Evolutionary conservation across 1,140 invertebrate genomes (phyloP).

Genomic region (Amyelois transitella): DNA sequence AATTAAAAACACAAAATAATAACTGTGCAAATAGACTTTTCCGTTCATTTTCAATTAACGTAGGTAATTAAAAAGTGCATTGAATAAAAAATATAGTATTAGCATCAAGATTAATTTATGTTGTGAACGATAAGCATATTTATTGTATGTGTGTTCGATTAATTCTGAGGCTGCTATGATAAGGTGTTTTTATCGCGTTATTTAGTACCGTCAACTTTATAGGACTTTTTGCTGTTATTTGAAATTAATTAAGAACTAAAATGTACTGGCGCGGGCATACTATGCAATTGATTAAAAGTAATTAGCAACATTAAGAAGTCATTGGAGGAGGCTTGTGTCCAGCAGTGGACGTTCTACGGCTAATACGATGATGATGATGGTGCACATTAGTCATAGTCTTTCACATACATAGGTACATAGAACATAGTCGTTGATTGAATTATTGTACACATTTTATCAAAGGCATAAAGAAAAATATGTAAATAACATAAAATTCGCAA

Average conservation of each 20-base stretch:
- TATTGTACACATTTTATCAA: too few species aligned
- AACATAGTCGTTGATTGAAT: too few species aligned
- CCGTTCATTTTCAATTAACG: conserved; percentile 42
- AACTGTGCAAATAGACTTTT: neutral
- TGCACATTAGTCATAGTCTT: too few species aligned
- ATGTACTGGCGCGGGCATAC: too few species aligned
- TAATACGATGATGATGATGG: too few species aligned
- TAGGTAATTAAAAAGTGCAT: conserved; percentile 53
- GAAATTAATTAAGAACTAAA: neutral
- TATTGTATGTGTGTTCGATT: conserved; percentile 41
- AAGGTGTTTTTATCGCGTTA: conserved; percentile 12
- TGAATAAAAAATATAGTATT: conserved; percentile 46
- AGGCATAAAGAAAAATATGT: too few species aligned
- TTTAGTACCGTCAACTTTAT: neutral
- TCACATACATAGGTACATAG: too few species aligned
- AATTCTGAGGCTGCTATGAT: conserved; percentile 25
- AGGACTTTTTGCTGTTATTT: neutral
- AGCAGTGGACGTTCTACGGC: too few species aligned
- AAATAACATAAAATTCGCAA: too few species aligned
- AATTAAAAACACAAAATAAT: neutral
- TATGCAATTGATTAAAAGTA: too few species aligned
- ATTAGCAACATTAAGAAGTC: too few species aligned
- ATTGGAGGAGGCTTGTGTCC: too few species aligned
- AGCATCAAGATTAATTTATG: conserved; percentile 51
- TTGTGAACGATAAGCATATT: conserved; percentile 43